Percentiles rank a stretch among this genome's conserved stretches.
phyloP scores from a whole-genome alignment of 2,888 invertebrate genomes.

The Polydrusus cervinus region DNA sequence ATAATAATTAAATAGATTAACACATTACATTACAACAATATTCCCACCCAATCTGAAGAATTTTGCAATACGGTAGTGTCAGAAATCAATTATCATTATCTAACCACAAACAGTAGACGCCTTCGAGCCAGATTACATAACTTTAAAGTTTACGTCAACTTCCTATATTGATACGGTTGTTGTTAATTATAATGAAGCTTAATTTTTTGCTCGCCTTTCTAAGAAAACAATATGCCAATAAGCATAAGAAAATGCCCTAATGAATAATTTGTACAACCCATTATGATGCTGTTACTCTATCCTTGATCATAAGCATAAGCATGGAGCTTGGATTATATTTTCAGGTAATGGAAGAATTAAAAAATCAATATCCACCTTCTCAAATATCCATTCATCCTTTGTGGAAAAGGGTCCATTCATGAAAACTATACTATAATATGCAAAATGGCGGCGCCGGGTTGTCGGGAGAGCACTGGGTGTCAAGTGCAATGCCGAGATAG shows the following conservation, averaged over 20 bases:
- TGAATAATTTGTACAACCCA: too few species aligned
- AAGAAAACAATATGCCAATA: too few species aligned
- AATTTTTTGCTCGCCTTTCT: too few species aligned
- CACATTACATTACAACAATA: too few species aligned
- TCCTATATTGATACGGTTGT: background rate
- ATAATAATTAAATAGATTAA: background rate
- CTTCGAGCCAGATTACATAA: background rate
- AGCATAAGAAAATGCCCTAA: too few species aligned
- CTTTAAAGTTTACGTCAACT: background rate
- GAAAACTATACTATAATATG: constrained; percentile 39
- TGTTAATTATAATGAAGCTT: background rate
- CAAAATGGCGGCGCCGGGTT: constrained; percentile 42
- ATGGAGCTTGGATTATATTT: too few species aligned
- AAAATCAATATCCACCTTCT: background rate
- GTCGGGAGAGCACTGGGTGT: constrained; percentile 30
- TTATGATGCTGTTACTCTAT: background rate
- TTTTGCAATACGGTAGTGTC: background rate
- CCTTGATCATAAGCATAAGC: background rate
- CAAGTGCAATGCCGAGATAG: constrained; percentile 44
- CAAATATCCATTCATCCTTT: constrained; percentile 28
- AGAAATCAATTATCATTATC: background rate
- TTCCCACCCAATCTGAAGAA: background rate
- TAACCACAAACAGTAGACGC: constrained; percentile 2
- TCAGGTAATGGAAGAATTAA: too few species aligned
- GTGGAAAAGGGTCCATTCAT: constrained; percentile 37